A percentile compares a stretch with the other conserved stretches of the same genome.
Evolutionary conservation across 2,888 invertebrate genomes (phyloP).

Genomic region (Anthrax anthrax): DNA sequence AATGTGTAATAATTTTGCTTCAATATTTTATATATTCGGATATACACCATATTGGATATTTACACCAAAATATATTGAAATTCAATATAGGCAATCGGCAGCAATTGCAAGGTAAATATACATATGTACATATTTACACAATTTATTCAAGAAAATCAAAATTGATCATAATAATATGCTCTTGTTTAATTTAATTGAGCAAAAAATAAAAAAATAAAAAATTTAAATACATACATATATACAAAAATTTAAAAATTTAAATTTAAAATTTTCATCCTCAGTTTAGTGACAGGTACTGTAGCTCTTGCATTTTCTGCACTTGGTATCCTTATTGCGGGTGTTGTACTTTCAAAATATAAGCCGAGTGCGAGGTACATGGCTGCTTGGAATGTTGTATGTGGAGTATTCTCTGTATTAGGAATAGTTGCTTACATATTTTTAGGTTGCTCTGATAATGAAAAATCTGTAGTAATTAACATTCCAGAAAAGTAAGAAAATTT

Average conservation of each 20-base stretch:
- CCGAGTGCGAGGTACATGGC: constrained; percentile 51
- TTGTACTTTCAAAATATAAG: constrained; percentile 49
- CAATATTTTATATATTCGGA: constrained; percentile 56
- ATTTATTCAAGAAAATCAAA: no score
- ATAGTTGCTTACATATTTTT: constrained; percentile 50
- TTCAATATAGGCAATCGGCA: constrained; percentile 62
- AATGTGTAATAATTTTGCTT: constrained; percentile 58
- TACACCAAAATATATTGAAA: constrained; percentile 71
- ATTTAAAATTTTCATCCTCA: no score
- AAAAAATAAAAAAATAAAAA: no score
- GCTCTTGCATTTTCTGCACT: constrained; percentile 53
- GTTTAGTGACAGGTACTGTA: constrained; percentile 56
- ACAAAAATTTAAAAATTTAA: no score
- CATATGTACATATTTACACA: background rate
- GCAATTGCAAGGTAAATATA: constrained; percentile 41
- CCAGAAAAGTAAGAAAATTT: constrained; percentile 19
- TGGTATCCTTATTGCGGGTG: constrained; percentile 51
- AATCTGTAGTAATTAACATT: constrained; percentile 31
- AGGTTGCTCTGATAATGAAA: constrained; percentile 48
- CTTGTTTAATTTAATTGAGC: no score
- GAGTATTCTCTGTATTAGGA: constrained; percentile 45
- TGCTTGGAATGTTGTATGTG: constrained; percentile 53
- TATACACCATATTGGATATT: constrained; percentile 68
- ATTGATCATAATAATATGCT: no score
- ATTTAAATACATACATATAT: no score